Evolutionary conservation across 30 jellyfish, hydroid and myxozoan species (phyloP), one percentile per base, ranked within the genome.

Genomic region (Rhopilema esculentum): DNA sequence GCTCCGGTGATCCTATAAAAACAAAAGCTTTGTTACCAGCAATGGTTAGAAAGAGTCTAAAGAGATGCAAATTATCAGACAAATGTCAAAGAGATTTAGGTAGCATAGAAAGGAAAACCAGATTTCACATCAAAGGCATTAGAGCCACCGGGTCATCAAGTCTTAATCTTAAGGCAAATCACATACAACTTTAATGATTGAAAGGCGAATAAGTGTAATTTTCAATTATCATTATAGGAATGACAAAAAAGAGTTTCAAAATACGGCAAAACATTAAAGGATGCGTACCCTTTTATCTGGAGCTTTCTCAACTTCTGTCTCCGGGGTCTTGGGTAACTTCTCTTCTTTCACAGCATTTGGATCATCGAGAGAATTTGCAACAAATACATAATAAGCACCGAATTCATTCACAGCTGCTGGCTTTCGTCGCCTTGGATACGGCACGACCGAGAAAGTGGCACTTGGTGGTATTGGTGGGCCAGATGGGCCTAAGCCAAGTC

Each of bases 381-480:
- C 92, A 63, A 84, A 83, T 4, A 93, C 72, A 79, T 72, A 95
- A 75, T 69, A 91, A 21, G 86, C 92, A 32, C 93, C 97, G 65
- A 87, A 66, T 63, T 83, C 97, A 63, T 81, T 77, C 22, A 79
- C 73, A 8, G 82, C 82, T 16, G 92, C 96, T 33, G 95, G 87
- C 65, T 89, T 84, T 21, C 99, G 92, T 67, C 84, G 81, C 52
- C 78, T 82, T 12, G 99, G 99, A 77, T 74, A 90, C 0, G 93
- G 90, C 24, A 95, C 93, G 29, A 95, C 97, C 9, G 97, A 85
- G 69, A 95, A 95, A 22, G 84, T 64, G 29, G 99, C 97, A 69
- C 89, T 73, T 51, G 97, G 97, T 9, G 99, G 99, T 18, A 95
- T 71, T 8, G 99, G 97, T 7, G 97, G 99, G 27, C 97, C 97